These are phyloP conservation scores for Lanius ludovicianus DNA, from an alignment of 2,113 vertebrate species.

Conservation along the genomic window DNA sequence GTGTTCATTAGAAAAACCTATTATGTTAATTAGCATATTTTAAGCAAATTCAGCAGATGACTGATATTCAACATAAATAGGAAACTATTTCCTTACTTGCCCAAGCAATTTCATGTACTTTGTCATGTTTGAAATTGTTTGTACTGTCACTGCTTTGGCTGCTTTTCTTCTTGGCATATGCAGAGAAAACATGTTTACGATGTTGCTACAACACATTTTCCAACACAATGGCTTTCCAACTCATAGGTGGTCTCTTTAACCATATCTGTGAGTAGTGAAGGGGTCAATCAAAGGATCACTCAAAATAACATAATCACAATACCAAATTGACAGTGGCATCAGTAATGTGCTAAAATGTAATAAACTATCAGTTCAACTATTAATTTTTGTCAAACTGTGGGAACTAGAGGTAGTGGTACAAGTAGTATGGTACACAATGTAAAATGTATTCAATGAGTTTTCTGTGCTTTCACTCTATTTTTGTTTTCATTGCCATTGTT, in stretches of 20 bases:
- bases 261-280: background rate
- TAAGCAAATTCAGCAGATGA: background rate
- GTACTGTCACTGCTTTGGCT: background rate
- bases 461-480: background rate
- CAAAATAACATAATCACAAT: background rate
- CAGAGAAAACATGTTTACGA: background rate
- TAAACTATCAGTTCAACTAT: background rate
- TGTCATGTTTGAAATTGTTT: background rate
- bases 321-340: background rate
- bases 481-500: background rate
- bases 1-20: background rate
- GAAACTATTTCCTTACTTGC: background rate
- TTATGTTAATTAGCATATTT: background rate
- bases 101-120: background rate
- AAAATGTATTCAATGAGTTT: background rate
- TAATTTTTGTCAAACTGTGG: background rate
- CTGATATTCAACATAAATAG: background rate
- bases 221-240: background rate
- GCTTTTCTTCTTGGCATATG: background rate
- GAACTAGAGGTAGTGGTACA: background rate
- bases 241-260: background rate
- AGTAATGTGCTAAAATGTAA: background rate
- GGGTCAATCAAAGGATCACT: background rate
- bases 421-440: background rate
- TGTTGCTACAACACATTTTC: background rate